Evolutionary conservation across 2,113 vertebrate genomes (phyloP).

Genomic region (Trematomus loennbergii): DNA sequence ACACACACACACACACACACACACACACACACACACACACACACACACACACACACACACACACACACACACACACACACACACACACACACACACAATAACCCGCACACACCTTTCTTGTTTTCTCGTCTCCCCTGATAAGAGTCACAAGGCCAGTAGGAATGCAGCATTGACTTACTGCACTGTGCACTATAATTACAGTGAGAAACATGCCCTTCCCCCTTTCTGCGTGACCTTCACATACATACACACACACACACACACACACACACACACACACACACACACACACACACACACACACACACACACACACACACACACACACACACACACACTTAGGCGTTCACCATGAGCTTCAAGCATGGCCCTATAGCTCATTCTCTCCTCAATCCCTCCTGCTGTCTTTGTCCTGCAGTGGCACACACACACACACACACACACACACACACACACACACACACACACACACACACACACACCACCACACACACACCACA

Average conservation of each 20-base stretch:
- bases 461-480: conserved; percentile 17
- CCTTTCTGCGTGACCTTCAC: neutral
- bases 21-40: neutral
- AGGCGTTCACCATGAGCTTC: neutral
- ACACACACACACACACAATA: neutral
- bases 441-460: conserved; percentile 13
- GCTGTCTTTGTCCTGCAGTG: conserved; percentile 24
- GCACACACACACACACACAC: conserved; percentile 8
- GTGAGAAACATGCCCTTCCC: neutral
- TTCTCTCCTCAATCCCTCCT: conserved; percentile 3
- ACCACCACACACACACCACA: conserved; percentile 22
- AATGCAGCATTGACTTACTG: neutral
- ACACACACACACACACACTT: neutral
- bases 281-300: too few relatives aligned
- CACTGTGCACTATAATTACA: conserved; percentile 21
- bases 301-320: neutral
- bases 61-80: conserved; percentile 1
- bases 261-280: too few relatives aligned
- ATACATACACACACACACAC: conserved; percentile 5
- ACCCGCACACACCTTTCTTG: neutral
- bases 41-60: neutral
- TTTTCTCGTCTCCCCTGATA: neutral
- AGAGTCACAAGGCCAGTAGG: conserved; percentile 15
- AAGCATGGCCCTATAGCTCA: neutral
- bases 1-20: neutral